Percentiles rank a stretch among this genome's conserved stretches.
phyloP scores from a whole-genome alignment of 2,888 invertebrate species.

The Anagyrus pseudococci region DNA sequence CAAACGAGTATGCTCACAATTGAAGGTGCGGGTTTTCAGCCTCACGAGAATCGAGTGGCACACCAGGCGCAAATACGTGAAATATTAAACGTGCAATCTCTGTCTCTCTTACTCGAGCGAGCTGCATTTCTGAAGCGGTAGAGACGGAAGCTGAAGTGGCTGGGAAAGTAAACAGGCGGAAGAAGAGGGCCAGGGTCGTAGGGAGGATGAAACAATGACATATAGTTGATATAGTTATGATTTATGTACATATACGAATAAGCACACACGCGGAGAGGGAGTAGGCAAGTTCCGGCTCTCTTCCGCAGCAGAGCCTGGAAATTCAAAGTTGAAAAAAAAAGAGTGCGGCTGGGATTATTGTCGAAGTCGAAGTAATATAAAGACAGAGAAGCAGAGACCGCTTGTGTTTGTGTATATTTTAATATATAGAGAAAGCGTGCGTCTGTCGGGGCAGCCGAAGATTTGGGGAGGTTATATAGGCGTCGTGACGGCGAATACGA shows the following conservation, averaged over 20 bases:
- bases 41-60: too few species aligned
- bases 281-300: too few species aligned
- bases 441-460: background rate
- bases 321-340: background rate
- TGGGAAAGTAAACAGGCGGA: constrained; percentile 18
- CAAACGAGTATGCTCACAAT: too few species aligned
- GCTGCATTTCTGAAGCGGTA: background rate
- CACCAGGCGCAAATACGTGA: too few species aligned
- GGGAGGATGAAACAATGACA: background rate
- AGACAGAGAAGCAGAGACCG: background rate
- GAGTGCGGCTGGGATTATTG: background rate
- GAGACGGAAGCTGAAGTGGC: constrained; percentile 5
- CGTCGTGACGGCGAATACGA: constrained; percentile 27
- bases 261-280: background rate
- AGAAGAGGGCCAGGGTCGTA: background rate
- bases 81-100: too few species aligned
- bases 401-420: too few species aligned
- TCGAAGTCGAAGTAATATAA: background rate
- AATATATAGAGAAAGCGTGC: constrained; percentile 1
- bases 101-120: background rate
- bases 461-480: background rate
- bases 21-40: too few species aligned
- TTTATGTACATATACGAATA: background rate
- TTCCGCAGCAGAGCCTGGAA: too few species aligned
- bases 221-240: too few species aligned